phyloP scores from a whole-genome alignment of 2,888 invertebrate species.

The Platynereis dumerilii region DNA sequence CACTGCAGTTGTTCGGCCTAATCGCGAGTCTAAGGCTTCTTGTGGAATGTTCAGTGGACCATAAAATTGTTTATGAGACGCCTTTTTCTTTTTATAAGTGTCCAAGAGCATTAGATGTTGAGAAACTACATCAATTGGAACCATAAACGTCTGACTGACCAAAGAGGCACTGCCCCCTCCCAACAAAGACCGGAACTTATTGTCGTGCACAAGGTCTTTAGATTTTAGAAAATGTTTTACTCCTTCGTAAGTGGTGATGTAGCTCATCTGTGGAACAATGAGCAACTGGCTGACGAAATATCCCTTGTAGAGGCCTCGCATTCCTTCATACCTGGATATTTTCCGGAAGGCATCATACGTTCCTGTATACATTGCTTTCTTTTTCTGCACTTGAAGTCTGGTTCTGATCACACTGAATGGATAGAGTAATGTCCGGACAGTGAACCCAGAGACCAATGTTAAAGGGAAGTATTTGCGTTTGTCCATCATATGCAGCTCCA shows the following conservation, averaged over 20 bases:
- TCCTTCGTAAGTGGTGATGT: constrained; percentile 93
- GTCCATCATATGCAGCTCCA: constrained; percentile 99
- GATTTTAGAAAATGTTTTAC: constrained; percentile 81
- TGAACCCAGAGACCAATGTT: constrained; percentile 86
- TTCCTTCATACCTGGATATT: constrained; percentile 84
- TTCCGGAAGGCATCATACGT: constrained; percentile 88
- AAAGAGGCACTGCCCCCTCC: constrained; percentile 91
- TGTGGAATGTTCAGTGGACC: constrained; percentile 22
- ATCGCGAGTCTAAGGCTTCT: constrained; percentile 28
- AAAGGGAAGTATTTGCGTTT: constrained; percentile 91
- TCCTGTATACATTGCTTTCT: constrained; percentile 72
- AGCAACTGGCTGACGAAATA: constrained; percentile 94
- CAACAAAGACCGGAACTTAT: constrained; percentile 72
- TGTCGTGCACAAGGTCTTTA: constrained; percentile 64
- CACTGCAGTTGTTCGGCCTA: constrained; percentile 65
- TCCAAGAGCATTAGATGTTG: constrained; percentile 97
- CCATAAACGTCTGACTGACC: constrained; percentile 92
- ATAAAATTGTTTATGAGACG: neutral
- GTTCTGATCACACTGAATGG: constrained; percentile 94
- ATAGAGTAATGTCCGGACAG: constrained; percentile 79
- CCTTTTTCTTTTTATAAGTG: constrained; percentile 31
- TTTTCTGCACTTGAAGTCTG: constrained; percentile 74
- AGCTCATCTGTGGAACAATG: constrained; percentile 66
- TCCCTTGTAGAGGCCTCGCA: constrained; percentile 87
- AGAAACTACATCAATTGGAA: constrained; percentile 94